These are phyloP conservation scores for Drosophila sulfurigaster DNA, from an alignment of 1,140 invertebrate species.

Conservation along the genomic window DNA sequence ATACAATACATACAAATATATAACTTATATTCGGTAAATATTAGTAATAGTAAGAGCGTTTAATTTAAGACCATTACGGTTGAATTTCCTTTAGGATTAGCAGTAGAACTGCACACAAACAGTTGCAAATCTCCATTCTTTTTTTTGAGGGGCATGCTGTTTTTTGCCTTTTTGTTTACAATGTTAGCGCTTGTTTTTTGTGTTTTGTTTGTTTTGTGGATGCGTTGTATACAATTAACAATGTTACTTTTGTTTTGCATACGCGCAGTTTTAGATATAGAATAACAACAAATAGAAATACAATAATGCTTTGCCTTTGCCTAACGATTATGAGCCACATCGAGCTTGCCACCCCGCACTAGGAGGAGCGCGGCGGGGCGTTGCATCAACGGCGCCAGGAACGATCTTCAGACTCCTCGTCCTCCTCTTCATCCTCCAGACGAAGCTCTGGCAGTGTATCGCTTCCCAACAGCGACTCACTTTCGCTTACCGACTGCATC, in stretches of 20 bases:
- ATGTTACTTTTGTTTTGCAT: conserved; percentile 19
- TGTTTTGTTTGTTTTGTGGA: neutral
- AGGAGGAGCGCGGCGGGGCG: conserved; percentile 48
- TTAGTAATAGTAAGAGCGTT: conserved; percentile 80
- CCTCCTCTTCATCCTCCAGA: conserved; percentile 83
- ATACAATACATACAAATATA: conserved; percentile 57
- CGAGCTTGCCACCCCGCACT: conserved; percentile 43
- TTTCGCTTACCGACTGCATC: conserved; percentile 70
- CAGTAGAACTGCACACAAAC: conserved; percentile 39
- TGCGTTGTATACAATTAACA: conserved; percentile 43
- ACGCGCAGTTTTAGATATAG: conserved; percentile 59
- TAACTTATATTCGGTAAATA: conserved; percentile 78
- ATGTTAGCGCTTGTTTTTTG: conserved; percentile 24
- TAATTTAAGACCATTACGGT: conserved; percentile 51
- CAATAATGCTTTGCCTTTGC: conserved; percentile 53
- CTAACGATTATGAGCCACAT: conserved; percentile 62
- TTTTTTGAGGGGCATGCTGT: neutral
- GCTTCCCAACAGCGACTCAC: conserved; percentile 69
- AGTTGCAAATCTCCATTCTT: conserved; percentile 27
- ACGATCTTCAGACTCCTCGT: conserved; percentile 84
- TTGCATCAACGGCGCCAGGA: conserved; percentile 84
- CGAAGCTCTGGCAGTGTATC: conserved; percentile 80
- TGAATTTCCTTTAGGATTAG: conserved; percentile 41
- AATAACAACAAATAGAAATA: conserved; percentile 80
- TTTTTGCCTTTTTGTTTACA: conserved; percentile 25